Evolutionary conservation across 2,113 vertebrate species (phyloP), one percentile per base, ranked within the genome.

Genomic region (Cacatua alba): DNA sequence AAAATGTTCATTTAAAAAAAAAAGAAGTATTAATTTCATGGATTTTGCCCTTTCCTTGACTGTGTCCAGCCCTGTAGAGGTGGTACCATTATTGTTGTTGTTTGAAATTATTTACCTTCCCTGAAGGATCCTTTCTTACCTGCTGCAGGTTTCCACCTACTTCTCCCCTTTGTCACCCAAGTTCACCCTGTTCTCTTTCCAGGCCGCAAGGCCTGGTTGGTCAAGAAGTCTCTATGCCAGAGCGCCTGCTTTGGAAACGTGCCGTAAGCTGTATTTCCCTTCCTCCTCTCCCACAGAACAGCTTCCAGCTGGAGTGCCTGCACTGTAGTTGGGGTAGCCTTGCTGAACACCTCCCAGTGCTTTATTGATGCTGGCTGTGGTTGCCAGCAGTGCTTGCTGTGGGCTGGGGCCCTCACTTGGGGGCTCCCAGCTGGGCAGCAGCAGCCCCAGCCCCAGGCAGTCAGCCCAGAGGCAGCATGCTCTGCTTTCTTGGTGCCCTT

Each of bases 201-300:
- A 60, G 51, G 48, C 35, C 10, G 3, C 19, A 28, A 55, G 25
- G 29, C 59, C 43, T 86, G 71, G 17, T 53, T 31, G 10, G 53
- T 52, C 43, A 25, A 55, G 51, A 64, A 39, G 35, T 21, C 57
- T 17, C 14, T 43, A 17, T 25, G 41, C 31, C 46, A 31, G 43
- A 68, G 25, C 4, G 3, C 26, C 82, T 65, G 60, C 41, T 48
- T 48, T 3, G 6, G 46, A 28, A 67, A 4, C 49, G 0, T 9
- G 17, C 10, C 4, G 1, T 43, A 29, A 53, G 24, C 26, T 0
- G 0, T 11, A 0, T 41, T 94, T 64, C 72, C 21, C 17, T 52
- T 74, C 39, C 39, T 51, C 17, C 4, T 53, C 44, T 68, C 35
- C 59, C 49, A 10, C 5, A 6, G 80, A 49, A 17, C 31, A 43